phyloP scores from a whole-genome alignment of 1,140 invertebrate species.

The Ridgeia piscesae region DNA sequence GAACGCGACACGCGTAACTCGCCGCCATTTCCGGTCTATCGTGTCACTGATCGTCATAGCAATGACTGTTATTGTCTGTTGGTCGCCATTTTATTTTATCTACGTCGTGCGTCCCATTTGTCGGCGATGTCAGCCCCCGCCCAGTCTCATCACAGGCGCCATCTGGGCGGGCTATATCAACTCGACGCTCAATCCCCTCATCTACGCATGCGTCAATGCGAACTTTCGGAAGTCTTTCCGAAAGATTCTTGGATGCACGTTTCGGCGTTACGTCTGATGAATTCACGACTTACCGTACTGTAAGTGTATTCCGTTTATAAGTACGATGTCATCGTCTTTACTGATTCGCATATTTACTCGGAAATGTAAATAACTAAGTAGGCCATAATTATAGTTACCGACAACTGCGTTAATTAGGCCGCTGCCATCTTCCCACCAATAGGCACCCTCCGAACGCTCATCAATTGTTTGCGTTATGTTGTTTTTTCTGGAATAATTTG shows the following conservation, averaged over 20 bases:
- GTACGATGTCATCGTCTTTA: background rate
- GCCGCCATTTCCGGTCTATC: background rate
- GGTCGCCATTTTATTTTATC: background rate
- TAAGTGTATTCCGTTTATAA: background rate
- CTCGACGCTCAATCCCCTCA: constrained; percentile 94
- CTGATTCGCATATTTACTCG: background rate
- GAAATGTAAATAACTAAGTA: background rate
- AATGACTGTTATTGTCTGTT: background rate
- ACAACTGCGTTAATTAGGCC: background rate
- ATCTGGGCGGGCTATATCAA: constrained; percentile 99
- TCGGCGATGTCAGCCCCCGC: background rate
- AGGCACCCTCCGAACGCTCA: too few relatives aligned
- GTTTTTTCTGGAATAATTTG: too few relatives aligned
- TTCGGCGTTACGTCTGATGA: background rate
- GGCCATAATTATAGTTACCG: background rate
- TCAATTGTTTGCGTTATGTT: too few relatives aligned
- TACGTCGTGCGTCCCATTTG: background rate
- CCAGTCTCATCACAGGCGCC: background rate
- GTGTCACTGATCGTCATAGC: background rate
- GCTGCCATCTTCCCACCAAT: background rate
- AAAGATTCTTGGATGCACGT: constrained; percentile 22
- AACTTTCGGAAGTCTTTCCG: constrained; percentile 98
- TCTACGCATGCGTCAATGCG: constrained; percentile 98
- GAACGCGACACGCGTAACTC: background rate
- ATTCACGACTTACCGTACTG: background rate